A percentile compares a stretch with the other conserved stretches of the same genome.
Evolutionary conservation across 2,888 invertebrate species (phyloP).

Genomic region (Anagyrus pseudococci): DNA sequence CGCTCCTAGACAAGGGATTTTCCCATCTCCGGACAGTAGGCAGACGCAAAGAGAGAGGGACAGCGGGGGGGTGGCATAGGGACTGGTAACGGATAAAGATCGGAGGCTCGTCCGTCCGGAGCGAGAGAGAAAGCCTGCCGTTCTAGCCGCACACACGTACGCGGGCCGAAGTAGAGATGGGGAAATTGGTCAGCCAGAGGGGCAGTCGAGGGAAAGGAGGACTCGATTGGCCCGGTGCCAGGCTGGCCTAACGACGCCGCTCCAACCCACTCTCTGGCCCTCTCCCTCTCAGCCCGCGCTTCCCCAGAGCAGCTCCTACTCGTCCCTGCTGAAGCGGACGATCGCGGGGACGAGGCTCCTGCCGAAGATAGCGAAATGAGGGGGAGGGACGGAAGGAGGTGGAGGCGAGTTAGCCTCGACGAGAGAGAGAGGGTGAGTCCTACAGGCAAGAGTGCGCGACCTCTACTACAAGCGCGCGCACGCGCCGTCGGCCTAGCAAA

Average conservation of each 20-base stretch:
- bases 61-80: no score
- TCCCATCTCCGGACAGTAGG: no score
- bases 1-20: no score
- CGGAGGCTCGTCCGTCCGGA: no score
- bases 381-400: conserved; percentile 15
- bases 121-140: no score
- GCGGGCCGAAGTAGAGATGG: background rate
- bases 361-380: conserved; percentile 35
- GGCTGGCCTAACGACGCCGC: conserved; percentile 59
- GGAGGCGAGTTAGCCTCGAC: background rate
- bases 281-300: no score
- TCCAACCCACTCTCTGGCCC: conserved; percentile 36
- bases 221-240: conserved; percentile 58
- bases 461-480: background rate
- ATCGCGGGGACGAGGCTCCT: conserved; percentile 18
- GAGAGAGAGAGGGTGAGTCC: background rate
- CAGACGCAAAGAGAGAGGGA: no score
- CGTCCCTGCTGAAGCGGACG: background rate
- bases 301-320: no score
- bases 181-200: conserved; percentile 53
- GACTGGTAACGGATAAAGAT: no score
- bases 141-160: background rate
- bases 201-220: no score
- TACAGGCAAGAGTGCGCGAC: background rate
- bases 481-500: background rate